Base-by-base conservation (phyloP, 2,888 invertebrate genomes). In the Isoperla grammatica region DNA sequence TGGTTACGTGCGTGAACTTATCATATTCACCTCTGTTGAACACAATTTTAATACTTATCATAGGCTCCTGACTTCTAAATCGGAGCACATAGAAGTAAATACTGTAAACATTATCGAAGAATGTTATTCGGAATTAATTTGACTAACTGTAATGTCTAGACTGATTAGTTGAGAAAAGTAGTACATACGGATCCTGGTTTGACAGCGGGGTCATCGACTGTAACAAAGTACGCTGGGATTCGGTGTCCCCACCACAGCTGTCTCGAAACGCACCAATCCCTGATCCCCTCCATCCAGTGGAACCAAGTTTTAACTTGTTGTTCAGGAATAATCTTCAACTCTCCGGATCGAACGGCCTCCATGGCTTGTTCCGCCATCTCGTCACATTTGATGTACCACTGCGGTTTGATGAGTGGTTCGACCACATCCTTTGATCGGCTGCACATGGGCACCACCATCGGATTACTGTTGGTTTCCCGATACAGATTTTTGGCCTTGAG, bases 211-310 rank as follows among this genome's bases (percentile, higher is more conserved):
- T 79, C 81, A 59, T 76, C 76, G 59, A 84, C 74, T 9, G 78
- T 80, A 12, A 93, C 85, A 70, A 81, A 84, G 73, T 97, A 99
- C 0, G 94, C 96, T 0, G 99, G 99, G 66, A 99, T 95, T 60
- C 93, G 84, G 75, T 99, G 99, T 1, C 99, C 99, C 99, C 99
- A 99, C 99, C 99, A 99, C 58, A 99, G 79, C 74, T 99, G 99
- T 1, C 93, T 81, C 1, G 97, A 98, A 61, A 99, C 92, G 75
- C 99, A 99, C 99, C 99, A 99, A 75, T 99, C 98, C 3, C 95
- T 84, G 69, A 95, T 95, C 70, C 92, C 92, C 70, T 90, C 90
- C 83, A 99, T 87, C 98, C 98, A 99, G 71, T 88, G 84, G 74
- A 85, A 88, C 99, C 99, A 99, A 35, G 85, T 92, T 76, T 92